A percentile compares a stretch with the other conserved stretches of the same genome.
phyloP scores from a whole-genome alignment of 2,113 vertebrate species.

The Saiga tatarica region DNA sequence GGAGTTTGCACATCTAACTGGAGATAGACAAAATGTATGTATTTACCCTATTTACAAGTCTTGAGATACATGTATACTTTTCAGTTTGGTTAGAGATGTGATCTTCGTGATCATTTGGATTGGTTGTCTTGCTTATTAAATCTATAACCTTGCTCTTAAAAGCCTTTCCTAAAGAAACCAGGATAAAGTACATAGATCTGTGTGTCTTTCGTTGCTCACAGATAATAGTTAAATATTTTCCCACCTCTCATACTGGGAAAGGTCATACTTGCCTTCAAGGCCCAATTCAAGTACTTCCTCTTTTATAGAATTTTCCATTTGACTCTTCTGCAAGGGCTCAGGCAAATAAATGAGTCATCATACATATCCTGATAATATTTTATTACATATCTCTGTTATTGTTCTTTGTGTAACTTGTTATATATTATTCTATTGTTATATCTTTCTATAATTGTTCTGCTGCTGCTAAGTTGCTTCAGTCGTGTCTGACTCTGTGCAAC shows the following conservation, averaged over 20 bases:
- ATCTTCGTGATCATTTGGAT: not conserved
- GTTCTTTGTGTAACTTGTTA: not conserved
- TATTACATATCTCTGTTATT: not conserved
- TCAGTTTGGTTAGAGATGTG: not conserved
- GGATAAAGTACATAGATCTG: not conserved
- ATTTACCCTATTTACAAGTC: not conserved
- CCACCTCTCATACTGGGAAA: not conserved
- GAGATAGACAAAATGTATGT: conserved; percentile 98
- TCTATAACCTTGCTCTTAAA: not conserved
- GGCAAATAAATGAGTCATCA: not conserved
- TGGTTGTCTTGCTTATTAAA: conserved; percentile 27
- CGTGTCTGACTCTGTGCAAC: too few relatives aligned
- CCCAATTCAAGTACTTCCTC: not conserved
- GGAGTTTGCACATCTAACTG: conserved; percentile 98
- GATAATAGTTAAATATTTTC: not conserved
- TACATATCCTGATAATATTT: not conserved
- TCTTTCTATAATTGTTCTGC: not conserved
- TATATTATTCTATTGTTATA: not conserved
- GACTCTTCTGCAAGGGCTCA: not conserved
- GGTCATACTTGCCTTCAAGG: not conserved
- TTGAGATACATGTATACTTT: not conserved
- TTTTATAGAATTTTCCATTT: conserved; percentile 6
- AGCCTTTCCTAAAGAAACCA: not conserved
- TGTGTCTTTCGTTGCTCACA: not conserved
- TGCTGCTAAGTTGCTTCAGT: too few relatives aligned